phyloP scores from a whole-genome alignment of 2,888 invertebrate genomes.

The Belgica antarctica region DNA sequence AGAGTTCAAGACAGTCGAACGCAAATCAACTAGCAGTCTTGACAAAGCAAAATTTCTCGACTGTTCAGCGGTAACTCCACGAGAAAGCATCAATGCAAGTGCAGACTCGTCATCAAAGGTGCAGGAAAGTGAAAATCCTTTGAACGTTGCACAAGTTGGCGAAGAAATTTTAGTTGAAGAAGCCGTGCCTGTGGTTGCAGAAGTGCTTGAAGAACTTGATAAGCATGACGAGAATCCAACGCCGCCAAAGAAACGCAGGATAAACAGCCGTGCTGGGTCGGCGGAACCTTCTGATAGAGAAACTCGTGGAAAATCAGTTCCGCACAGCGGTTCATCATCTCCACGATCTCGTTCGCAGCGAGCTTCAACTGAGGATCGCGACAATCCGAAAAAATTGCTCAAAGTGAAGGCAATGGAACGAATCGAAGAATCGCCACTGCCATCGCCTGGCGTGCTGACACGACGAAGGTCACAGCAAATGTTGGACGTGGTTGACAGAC shows the following conservation, averaged over 20 bases:
- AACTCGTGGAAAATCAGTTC: slow-evolving; percentile 29
- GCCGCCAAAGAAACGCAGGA: neutral
- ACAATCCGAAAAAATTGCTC: slow-evolving; percentile 7
- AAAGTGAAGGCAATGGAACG: slow-evolving; percentile 17
- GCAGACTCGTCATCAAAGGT: neutral
- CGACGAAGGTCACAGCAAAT: neutral
- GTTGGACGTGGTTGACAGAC: neutral
- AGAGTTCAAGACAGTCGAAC: too few relatives aligned
- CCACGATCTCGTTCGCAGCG: neutral
- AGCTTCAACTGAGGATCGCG: slow-evolving; percentile 9
- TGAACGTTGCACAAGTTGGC: neutral
- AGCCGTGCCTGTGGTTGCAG: too few relatives aligned
- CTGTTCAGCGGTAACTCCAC: neutral
- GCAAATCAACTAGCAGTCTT: too few relatives aligned
- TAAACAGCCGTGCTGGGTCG: neutral
- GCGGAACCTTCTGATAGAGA: neutral
- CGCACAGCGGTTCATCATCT: neutral
- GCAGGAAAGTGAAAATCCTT: neutral
- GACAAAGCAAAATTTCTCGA: slow-evolving; percentile 24
- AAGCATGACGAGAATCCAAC: neutral
- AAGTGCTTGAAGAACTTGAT: slow-evolving; percentile 17
- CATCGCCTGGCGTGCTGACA: slow-evolving; percentile 16
- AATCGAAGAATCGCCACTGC: slow-evolving; percentile 15
- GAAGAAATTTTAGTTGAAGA: neutral
- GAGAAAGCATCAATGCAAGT: neutral